Percentiles rank a stretch among this genome's conserved stretches.
Conservation (phyloP, 2,888 invertebrate species). For the Xanthorhoe designata region DNA sequence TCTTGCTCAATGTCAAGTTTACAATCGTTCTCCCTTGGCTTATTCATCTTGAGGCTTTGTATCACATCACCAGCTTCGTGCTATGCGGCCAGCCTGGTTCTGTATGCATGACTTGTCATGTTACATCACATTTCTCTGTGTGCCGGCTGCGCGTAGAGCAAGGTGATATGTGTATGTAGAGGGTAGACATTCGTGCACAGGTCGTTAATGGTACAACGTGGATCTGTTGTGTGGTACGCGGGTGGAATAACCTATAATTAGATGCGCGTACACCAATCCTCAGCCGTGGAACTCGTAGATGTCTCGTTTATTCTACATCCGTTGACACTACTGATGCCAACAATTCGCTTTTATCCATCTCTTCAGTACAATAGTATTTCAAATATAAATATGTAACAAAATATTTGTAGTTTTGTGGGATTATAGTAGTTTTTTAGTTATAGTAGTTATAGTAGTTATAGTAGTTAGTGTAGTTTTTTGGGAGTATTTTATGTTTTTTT, state of each 20-base stretch:
- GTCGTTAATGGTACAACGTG: slow-evolving; percentile 79
- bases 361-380: slow-evolving; percentile 21
- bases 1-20: slow-evolving; percentile 66
- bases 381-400: background rate
- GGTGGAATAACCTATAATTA: slow-evolving; percentile 85
- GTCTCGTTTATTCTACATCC: slow-evolving; percentile 71
- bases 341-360: slow-evolving; percentile 47
- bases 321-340: slow-evolving; percentile 60
- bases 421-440: too few species aligned
- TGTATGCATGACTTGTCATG: slow-evolving; percentile 65
- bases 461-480: too few species aligned
- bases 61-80: slow-evolving; percentile 19
- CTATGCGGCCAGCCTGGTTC: slow-evolving; percentile 52
- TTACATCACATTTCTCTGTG: slow-evolving; percentile 66
- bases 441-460: too few species aligned
- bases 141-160: slow-evolving; percentile 52
- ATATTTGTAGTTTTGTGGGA: too few species aligned
- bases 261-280: slow-evolving; percentile 79
- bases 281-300: slow-evolving; percentile 69
- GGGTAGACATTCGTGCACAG: slow-evolving; percentile 74
- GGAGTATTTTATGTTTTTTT: background rate
- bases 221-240: slow-evolving; percentile 78
- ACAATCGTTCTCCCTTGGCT: slow-evolving; percentile 39
- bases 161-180: slow-evolving; percentile 59
- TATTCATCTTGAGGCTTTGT: slow-evolving; percentile 50